These are phyloP conservation scores for Symphodus melops DNA, from an alignment of 2,113 vertebrate genomes.

Conservation along the genomic window DNA sequence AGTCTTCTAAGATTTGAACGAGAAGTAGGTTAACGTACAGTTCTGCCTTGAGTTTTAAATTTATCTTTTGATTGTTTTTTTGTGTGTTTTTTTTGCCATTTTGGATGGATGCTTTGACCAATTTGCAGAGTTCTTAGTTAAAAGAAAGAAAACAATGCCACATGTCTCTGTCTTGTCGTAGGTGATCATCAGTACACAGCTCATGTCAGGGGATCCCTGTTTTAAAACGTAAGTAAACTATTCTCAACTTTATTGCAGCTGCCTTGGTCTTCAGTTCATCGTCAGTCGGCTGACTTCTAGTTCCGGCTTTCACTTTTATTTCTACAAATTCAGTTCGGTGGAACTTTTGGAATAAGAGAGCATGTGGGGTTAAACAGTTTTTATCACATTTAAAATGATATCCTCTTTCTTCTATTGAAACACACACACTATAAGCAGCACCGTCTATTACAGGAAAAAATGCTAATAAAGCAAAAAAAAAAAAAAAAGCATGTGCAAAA, in stretches of 20 bases:
- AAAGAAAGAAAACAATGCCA: not conserved
- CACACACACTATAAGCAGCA: not conserved
- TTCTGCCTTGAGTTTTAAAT: not conserved
- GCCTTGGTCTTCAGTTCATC: not conserved
- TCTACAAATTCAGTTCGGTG: not conserved
- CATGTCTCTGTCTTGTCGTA: not conserved
- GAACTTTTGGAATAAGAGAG: too few species aligned
- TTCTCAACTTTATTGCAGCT: not conserved
- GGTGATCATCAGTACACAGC: conserved; percentile 96
- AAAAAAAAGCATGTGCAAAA: not conserved
- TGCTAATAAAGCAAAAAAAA: not conserved
- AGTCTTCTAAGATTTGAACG: not conserved
- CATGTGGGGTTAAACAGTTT: too few species aligned
- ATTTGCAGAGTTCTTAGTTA: too few species aligned
- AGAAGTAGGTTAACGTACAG: not conserved
- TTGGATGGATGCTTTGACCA: not conserved
- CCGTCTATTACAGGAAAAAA: not conserved
- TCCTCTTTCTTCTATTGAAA: not conserved
- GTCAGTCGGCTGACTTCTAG: not conserved
- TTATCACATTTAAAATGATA: not conserved
- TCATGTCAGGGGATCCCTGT: conserved; percentile 98
- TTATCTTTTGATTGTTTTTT: not conserved
- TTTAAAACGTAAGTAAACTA: conserved; percentile 94
- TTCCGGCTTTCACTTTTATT: not conserved
- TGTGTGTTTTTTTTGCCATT: too few species aligned